Base-by-base conservation (phyloP, 2,797 vertebrate species). In the Danionella dracula region DNA sequence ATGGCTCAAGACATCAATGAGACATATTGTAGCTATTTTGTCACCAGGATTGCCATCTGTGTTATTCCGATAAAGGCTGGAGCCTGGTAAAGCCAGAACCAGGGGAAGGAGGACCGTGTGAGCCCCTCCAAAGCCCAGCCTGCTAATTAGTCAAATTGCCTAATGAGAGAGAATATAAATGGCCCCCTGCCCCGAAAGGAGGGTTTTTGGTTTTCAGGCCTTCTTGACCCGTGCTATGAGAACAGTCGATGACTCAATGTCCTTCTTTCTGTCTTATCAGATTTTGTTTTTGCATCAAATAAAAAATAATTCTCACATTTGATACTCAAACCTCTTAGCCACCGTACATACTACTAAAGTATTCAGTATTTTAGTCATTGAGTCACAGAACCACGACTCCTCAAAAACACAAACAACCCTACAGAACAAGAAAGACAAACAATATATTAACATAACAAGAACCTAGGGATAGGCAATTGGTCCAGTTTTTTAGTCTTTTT, bases 241-340 rank as follows among this genome's bases (percentile, higher is more conserved):
- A 90, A 90, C 89, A 89, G 88, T 90, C 90, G 89, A 91, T 88
- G 81, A 85, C 73, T 81, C 80, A 79, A 79, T 88, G 86, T 88
- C 91, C 90, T 92, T 91, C 90, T 90, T n/a, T n/a, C n/a, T n/a
- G n/a, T n/a, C n/a, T n/a, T n/a, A n/a, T n/a, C n/a, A n/a, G n/a
- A n/a, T n/a, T n/a, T n/a, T n/a, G n/a, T n/a, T n/a, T n/a, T n/a
- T n/a, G n/a, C n/a, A n/a, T n/a, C n/a, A n/a, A n/a, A n/a, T n/a
- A n/a, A n/a, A n/a, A n/a, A n/a, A n/a, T n/a, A n/a, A n/a, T n/a
- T n/a, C n/a, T n/a, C n/a, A n/a, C n/a, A n/a, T n/a, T n/a, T n/a
- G n/a, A n/a, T n/a, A n/a, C n/a, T n/a, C n/a, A n/a, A n/a, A n/a
- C n/a, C n/a, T n/a, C n/a, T n/a, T n/a, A n/a, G n/a, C n/a, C n/a